Base-by-base conservation (phyloP, 2,797 vertebrate species). In the Paratrypauchen microcephalus region DNA sequence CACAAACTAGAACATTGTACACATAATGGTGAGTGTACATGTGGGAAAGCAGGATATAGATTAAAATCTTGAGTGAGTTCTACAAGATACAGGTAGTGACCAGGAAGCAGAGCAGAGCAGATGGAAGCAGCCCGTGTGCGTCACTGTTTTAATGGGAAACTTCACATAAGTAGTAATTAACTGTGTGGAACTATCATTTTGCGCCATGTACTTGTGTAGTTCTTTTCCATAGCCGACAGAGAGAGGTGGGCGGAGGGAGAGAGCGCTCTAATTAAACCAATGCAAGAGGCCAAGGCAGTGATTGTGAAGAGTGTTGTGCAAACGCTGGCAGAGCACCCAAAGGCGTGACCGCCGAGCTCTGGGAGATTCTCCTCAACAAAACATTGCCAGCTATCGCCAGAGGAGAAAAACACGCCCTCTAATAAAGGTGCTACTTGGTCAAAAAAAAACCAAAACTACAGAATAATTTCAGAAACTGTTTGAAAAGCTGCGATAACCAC, bases 151-250 rank as follows among this genome's bases (percentile, higher is more conserved):
- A 90, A 88, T 77, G 87, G 81, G 78, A 11, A 88, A 87, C 76
- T 80, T 91, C 73, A 74, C 70, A 77, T 87, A 94, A 93, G 89
- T 83, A 90, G 71, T 89, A 89, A 95, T 95, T 92, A 92, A 52
- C 71, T 77, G 71, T 87, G 89, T 84, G 72, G 81, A 85, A 87
- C 85, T 90, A 87, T 89, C 84, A 89, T 88, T 90, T 84, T 77
- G 81, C 85, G 71, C 76, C 70, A 24, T 57, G 55, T 16, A 57
- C 55, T 57, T 28, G 76, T 78, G 77, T 69, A 19, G 68, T 66
- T 73, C 72, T 72, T 83, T 82, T 85, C 76, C 60, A 72, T 50
- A 68, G 71, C 72, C 74, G 68, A 65, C 64, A 71, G 77, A 71
- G 66, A 72, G 75, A 59, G 75, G 32, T 36, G 80, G 75, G 66